Evolutionary conservation across 2,888 invertebrate species (phyloP).

Genomic region (Platycheirus albimanus): DNA sequence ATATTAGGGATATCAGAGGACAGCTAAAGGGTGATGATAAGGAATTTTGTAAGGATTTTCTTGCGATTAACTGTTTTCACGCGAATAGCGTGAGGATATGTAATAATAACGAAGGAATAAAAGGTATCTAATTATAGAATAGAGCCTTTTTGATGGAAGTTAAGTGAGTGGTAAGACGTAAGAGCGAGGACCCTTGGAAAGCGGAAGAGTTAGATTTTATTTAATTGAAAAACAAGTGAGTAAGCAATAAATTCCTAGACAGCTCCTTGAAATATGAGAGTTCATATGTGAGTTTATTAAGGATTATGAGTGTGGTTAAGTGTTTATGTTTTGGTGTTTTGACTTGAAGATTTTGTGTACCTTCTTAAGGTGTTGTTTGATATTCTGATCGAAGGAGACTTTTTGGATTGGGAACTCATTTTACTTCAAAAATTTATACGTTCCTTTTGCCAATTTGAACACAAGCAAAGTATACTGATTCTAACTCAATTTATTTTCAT

Average conservation of each 20-base stretch:
- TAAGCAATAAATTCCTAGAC: constrained; percentile 33
- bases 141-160: no score
- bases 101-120: constrained; percentile 42
- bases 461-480: no score
- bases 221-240: constrained; percentile 60
- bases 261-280: constrained; percentile 26
- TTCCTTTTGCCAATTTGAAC: no score
- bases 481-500: no score
- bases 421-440: no score
- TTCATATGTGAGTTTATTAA: no score
- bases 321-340: no score
- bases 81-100: constrained; percentile 56
- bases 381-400: no score
- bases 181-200: constrained; percentile 2
- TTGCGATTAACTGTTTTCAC: constrained; percentile 57
- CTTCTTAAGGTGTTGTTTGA: no score
- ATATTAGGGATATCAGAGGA: background rate
- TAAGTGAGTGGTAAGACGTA: background rate
- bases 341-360: no score
- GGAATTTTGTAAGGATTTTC: constrained; percentile 37
- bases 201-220: constrained; percentile 27
- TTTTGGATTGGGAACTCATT: no score
- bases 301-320: no score
- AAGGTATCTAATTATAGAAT: constrained; percentile 40
- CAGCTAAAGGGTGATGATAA: constrained; percentile 1